Conservation (phyloP, 2,888 invertebrate genomes). For the Heliconius erato region DNA sequence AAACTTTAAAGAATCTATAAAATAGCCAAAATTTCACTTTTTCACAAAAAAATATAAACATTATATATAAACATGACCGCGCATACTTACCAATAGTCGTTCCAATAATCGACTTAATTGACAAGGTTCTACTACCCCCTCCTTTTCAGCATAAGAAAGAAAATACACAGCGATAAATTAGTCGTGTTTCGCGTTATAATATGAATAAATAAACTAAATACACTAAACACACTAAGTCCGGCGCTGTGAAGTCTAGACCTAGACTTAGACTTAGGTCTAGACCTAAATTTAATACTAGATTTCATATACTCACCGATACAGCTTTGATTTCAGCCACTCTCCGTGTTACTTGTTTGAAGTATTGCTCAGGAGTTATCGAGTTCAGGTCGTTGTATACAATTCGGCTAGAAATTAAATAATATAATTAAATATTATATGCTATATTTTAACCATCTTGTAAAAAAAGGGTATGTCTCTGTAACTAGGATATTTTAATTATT, state of each 20-base stretch:
- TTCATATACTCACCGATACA: slow-evolving; percentile 89
- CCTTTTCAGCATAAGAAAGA: slow-evolving; percentile 82
- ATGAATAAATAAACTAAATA: slow-evolving; percentile 49
- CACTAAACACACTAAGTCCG: slow-evolving; percentile 65
- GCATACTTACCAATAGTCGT: slow-evolving; percentile 73
- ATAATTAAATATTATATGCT: neutral
- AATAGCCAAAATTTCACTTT: slow-evolving; percentile 41
- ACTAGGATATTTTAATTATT: neutral
- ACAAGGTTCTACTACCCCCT: slow-evolving; percentile 80
- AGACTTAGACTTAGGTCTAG: neutral
- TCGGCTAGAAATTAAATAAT: slow-evolving; percentile 86
- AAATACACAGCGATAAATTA: slow-evolving; percentile 81
- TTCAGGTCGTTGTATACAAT: slow-evolving; percentile 96
- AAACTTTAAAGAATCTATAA: no score
- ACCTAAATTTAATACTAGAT: neutral
- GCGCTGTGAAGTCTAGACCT: slow-evolving; percentile 49
- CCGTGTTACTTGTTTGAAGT: slow-evolving; percentile 96
- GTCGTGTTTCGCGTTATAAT: slow-evolving; percentile 72
- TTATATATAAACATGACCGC: slow-evolving; percentile 72
- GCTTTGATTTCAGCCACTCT: slow-evolving; percentile 95
- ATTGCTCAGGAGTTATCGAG: slow-evolving; percentile 97
- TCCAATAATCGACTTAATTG: slow-evolving; percentile 72
- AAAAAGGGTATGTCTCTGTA: neutral
- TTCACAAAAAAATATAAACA: neutral
- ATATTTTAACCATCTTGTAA: neutral